Percentiles rank a stretch among this genome's conserved stretches.
Conservation (phyloP, 2,113 vertebrate species). For the Globicephala melas region DNA sequence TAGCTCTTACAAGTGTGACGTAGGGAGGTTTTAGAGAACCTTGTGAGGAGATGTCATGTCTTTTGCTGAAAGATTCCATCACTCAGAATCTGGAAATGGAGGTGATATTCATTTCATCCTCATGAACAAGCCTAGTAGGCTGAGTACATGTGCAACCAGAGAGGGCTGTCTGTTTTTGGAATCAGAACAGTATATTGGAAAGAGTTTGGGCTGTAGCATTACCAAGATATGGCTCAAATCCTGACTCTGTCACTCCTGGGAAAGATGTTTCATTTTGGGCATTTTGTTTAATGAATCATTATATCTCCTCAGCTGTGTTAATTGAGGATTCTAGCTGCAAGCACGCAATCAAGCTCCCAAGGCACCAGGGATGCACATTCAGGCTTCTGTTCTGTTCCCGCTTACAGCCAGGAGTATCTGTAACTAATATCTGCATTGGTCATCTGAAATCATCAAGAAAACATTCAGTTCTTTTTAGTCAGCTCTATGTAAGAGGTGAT, state of each 20-base stretch:
- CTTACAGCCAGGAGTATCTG: not conserved
- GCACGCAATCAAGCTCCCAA: rapidly evolving
- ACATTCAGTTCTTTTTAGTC: not conserved
- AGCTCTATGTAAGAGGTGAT: not conserved
- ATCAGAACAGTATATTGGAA: not conserved
- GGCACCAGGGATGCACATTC: not conserved
- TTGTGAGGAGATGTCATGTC: not conserved
- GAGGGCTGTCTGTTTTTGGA: not conserved
- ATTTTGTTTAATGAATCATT: not conserved
- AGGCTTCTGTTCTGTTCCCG: not conserved
- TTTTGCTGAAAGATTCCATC: not conserved
- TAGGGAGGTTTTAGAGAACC: not conserved
- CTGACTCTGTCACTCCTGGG: not conserved
- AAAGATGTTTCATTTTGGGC: not conserved
- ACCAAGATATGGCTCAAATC: not conserved
- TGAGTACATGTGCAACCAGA: rapidly evolving
- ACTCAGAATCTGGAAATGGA: not conserved
- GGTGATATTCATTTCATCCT: not conserved
- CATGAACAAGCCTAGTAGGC: not conserved
- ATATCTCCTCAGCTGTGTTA: not conserved
- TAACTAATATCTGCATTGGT: not conserved
- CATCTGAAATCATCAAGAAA: not conserved
- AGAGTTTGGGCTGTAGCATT: not conserved
- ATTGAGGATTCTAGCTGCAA: not conserved
- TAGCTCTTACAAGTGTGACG: not conserved